These are phyloP conservation scores for Xestobium rufovillosum DNA, from an alignment of 2,888 invertebrate species.

Conservation along the genomic window DNA sequence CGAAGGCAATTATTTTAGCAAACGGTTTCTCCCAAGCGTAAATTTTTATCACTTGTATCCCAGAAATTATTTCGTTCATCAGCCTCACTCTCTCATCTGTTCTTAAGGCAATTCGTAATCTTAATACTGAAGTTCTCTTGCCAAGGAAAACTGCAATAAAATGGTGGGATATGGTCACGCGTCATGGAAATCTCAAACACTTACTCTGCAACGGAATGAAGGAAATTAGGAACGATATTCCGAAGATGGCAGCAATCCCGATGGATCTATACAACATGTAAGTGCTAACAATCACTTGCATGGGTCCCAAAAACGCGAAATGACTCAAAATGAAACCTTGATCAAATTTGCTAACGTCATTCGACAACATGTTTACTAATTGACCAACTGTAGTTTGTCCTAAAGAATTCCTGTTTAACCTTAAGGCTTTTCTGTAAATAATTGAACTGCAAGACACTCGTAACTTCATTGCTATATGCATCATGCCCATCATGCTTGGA, in stretches of 20 bases:
- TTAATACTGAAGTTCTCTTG: conserved; percentile 37
- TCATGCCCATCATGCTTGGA: conserved; percentile 81
- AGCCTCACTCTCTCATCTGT: conserved; percentile 60
- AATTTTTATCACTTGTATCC: conserved; percentile 89
- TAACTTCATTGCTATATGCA: conserved; percentile 79
- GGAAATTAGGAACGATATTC: conserved; percentile 41
- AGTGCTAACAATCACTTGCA: conserved; percentile 53
- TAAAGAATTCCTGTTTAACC: conserved; percentile 47
- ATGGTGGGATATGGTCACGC: not conserved
- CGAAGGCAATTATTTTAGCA: conserved; percentile 67
- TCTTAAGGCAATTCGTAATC: conserved; percentile 49
- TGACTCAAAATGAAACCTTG: conserved; percentile 82
- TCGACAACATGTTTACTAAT: conserved; percentile 50
- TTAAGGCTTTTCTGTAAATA: conserved; percentile 64
- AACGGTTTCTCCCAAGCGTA: conserved; percentile 94
- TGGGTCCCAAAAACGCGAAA: conserved; percentile 66
- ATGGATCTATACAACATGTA: conserved; percentile 47
- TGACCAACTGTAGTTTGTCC: conserved; percentile 52
- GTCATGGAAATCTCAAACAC: conserved; percentile 19
- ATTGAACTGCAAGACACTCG: conserved; percentile 75
- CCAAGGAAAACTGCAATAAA: conserved; percentile 35
- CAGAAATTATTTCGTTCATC: conserved; percentile 67
- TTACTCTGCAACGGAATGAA: conserved; percentile 42
- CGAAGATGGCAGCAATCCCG: conserved; percentile 41
- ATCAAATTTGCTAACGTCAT: conserved; percentile 74